Conservation (phyloP, 2,113 vertebrate genomes). For the Periophthalmus modestus region DNA sequence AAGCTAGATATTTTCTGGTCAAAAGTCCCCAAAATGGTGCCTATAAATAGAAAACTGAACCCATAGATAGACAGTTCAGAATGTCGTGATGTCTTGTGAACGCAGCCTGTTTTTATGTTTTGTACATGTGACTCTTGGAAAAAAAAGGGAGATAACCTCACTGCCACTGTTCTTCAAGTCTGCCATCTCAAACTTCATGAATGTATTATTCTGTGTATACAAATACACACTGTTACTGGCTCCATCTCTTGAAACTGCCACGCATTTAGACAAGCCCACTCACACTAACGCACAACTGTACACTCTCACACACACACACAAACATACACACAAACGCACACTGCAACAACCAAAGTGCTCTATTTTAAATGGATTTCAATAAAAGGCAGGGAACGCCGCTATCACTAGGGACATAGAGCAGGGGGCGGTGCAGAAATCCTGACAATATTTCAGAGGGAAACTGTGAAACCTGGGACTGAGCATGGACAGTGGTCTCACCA, state of each 20-base stretch:
- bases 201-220: conserved; percentile 75
- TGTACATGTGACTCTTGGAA: conserved; percentile 21
- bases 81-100: not conserved
- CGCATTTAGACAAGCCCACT: conserved; percentile 44
- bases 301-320: conserved; percentile 26
- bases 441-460: conserved; percentile 73
- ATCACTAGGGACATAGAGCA: conserved; percentile 64
- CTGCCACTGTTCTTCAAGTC: conserved; percentile 55
- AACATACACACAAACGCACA: conserved; percentile 50
- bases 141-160: conserved; percentile 27
- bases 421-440: conserved; percentile 57
- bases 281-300: conserved; percentile 11
- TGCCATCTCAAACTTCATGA: conserved; percentile 57
- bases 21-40: no score
- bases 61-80: not conserved
- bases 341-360: conserved; percentile 83
- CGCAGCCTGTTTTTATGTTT: conserved; percentile 17
- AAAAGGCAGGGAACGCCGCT: conserved; percentile 63
- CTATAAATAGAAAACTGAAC: not conserved
- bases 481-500: conserved; percentile 47
- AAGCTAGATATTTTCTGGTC: no score
- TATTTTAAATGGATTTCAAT: conserved; percentile 77
- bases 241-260: conserved; percentile 59
- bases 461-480: conserved; percentile 66
- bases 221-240: conserved; percentile 54